Percentiles rank a stretch among this genome's conserved stretches.
phyloP scores from a whole-genome alignment of 2,888 invertebrate genomes.

The Timandra comae region DNA sequence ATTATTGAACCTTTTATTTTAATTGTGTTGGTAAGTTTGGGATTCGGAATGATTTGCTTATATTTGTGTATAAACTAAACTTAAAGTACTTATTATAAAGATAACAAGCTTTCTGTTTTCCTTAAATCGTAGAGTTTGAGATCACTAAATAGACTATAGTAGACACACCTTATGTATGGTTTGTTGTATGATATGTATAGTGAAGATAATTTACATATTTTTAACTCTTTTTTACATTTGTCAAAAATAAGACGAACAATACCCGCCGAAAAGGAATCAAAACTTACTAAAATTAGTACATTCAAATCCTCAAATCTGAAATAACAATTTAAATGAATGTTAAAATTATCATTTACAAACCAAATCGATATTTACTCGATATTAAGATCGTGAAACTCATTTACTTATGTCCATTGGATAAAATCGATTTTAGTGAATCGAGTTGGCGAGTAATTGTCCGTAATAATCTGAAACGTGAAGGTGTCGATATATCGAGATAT shows the following conservation, averaged over 20 bases:
- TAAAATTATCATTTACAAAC: background rate
- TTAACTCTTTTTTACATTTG: no score
- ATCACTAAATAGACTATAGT: no score
- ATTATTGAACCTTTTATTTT: no score
- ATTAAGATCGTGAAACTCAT: constrained; percentile 27
- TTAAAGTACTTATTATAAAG: no score
- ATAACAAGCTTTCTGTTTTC: no score
- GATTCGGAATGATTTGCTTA: no score
- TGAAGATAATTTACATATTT: no score
- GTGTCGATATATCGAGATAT: constrained; percentile 62
- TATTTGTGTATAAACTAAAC: no score
- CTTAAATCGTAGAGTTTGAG: no score
- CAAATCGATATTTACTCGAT: constrained; percentile 10
- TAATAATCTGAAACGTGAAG: constrained; percentile 49
- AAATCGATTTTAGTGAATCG: constrained; percentile 40
- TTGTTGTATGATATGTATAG: no score
- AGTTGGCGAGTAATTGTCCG: constrained; percentile 56
- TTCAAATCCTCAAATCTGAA: background rate
- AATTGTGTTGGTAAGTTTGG: no score
- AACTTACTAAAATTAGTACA: background rate
- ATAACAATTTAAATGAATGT: background rate
- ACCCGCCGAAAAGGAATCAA: background rate
- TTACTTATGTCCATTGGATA: constrained; percentile 22
- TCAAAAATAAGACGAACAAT: background rate
- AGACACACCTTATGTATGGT: no score